Conservation (phyloP, 2,797 vertebrate genomes). For the Catharus ustulatus region DNA sequence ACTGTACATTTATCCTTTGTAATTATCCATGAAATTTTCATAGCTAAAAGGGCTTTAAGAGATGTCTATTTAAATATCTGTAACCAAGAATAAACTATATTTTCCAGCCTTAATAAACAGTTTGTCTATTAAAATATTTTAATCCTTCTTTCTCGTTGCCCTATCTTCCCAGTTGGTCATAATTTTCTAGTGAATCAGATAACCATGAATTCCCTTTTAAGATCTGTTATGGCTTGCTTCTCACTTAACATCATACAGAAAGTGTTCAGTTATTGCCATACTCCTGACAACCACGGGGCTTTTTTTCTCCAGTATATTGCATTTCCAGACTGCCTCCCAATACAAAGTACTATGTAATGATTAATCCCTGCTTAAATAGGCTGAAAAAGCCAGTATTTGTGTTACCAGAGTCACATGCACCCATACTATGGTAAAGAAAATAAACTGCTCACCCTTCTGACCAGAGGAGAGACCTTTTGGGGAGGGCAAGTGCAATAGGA, state of each 20-base stretch:
- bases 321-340: not conserved
- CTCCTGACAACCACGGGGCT: not conserved
- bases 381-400: not conserved
- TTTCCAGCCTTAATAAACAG: not conserved
- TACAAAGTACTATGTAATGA: not conserved
- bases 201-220: not conserved
- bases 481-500: not conserved
- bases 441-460: not conserved
- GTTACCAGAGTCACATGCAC: not conserved
- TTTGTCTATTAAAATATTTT: not conserved
- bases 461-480: not conserved
- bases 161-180: not conserved
- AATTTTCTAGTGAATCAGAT: not conserved
- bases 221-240: not conserved
- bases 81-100: not conserved
- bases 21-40: not conserved
- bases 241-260: not conserved
- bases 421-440: not conserved
- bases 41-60: not conserved
- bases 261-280: not conserved
- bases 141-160: not conserved
- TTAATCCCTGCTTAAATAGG: constrained; percentile 10
- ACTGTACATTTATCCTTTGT: not conserved
- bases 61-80: not conserved
- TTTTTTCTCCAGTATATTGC: not conserved